A percentile compares a stretch with the other conserved stretches of the same genome.
These are phyloP conservation scores for Vollenhovia emeryi DNA, from an alignment of 1,140 invertebrate genomes.

Conservation along the genomic window DNA sequence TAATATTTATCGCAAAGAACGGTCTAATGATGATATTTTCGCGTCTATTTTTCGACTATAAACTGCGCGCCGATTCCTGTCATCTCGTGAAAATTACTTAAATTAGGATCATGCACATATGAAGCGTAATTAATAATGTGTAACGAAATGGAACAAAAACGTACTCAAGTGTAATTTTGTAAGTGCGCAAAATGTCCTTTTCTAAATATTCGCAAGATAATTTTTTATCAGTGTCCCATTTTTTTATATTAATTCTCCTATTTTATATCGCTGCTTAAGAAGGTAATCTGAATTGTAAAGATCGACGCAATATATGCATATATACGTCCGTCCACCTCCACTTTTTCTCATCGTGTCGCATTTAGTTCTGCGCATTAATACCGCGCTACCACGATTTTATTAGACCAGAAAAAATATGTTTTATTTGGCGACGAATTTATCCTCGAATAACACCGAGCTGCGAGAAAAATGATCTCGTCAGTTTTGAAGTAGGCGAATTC, in stretches of 20 bases:
- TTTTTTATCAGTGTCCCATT: background rate
- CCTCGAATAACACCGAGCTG: background rate
- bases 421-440: conserved; percentile 24
- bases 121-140: background rate
- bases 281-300: background rate
- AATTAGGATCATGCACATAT: background rate
- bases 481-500: conserved; percentile 23
- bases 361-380: conserved; percentile 21
- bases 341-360: background rate
- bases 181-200: background rate
- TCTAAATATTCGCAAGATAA: background rate
- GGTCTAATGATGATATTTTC: no score
- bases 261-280: background rate
- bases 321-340: background rate
- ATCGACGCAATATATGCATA: background rate
- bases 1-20: no score
- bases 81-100: background rate
- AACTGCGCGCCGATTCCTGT: no score
- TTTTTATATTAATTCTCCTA: background rate
- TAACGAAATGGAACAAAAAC: background rate
- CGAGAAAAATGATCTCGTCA: conserved; percentile 30
- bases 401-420: background rate
- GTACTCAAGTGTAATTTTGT: no score
- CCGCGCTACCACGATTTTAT: background rate
- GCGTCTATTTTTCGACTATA: no score